A percentile compares a stretch with the other conserved stretches of the same genome.
Conservation (phyloP, 2,888 invertebrate species). For the Mechanitis messenoides region DNA sequence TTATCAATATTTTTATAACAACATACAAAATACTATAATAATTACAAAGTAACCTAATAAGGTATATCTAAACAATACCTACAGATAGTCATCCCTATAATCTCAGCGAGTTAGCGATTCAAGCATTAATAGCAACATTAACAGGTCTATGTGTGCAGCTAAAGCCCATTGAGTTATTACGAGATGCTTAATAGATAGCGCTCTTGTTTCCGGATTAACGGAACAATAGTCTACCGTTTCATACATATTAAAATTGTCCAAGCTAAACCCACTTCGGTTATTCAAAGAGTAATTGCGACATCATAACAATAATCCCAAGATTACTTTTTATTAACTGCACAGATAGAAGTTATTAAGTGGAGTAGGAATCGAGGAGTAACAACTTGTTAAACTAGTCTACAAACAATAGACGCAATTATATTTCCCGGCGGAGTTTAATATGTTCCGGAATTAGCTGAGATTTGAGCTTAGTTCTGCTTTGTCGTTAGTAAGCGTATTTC, state of each 20-base stretch:
- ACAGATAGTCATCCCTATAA: too few species aligned
- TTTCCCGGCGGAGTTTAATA: conserved; percentile 21
- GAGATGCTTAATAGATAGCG: too few species aligned
- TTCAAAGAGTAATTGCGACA: conserved; percentile 16
- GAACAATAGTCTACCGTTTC: too few species aligned
- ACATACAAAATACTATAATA: too few species aligned
- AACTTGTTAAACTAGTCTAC: conserved; percentile 29
- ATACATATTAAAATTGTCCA: not conserved
- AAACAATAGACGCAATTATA: conserved; percentile 22
- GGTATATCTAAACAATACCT: too few species aligned
- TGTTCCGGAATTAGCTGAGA: conserved; percentile 18
- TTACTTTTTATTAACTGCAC: conserved; percentile 29
- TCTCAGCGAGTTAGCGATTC: too few species aligned
- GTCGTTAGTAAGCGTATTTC: conserved; percentile 6
- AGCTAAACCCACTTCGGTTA: conserved; percentile 2
- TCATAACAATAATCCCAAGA: conserved; percentile 25
- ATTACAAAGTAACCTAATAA: too few species aligned
- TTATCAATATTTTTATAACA: too few species aligned
- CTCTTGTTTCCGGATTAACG: too few species aligned
- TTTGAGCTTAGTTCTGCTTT: conserved; percentile 13
- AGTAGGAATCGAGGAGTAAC: conserved; percentile 25
- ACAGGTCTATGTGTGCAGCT: too few species aligned
- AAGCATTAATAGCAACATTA: too few species aligned
- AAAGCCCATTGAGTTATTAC: too few species aligned
- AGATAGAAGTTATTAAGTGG: conserved; percentile 22